Evolutionary conservation across 2,113 vertebrate genomes (phyloP), one percentile per base, ranked within the genome.

Genomic region (Apeltes quadracus): DNA sequence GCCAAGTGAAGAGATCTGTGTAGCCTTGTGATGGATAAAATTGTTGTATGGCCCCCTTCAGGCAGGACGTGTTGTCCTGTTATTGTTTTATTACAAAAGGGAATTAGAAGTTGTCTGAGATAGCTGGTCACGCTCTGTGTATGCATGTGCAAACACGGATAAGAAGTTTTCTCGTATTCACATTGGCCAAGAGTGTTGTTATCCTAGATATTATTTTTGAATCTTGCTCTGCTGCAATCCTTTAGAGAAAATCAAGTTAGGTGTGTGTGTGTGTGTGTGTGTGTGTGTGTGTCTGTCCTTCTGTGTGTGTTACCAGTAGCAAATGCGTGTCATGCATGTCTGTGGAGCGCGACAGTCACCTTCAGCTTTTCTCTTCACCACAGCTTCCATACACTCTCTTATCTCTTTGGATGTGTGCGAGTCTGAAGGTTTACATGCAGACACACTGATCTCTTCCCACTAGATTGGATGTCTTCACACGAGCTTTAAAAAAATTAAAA

Each of bases 121-220:
- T 53, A 65, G 54, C 39, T 66, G 68, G 80, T 64, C 63, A 81
- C 0, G 3, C n/a, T 75, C 44, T 48, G 48, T 81, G 44, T 72
- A n/a, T 61, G 62, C 75, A 59, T 64, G 78, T 57, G 57, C n/a
- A n/a, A n/a, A n/a, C 43, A 61, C 51, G 39, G 61, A 83, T 67
- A 25, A 44, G 2, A 72, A 51, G 13, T 48, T 78, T 41, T 43
- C 36, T 55, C 16, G 11, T 51, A 62, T 53, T 62, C 18, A 25
- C 23, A 94, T 94, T 91, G 93, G 88, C 91, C 89, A 78, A 89
- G 87, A 94, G 84, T 84, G 61, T 84, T 88, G 88, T 90, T 93
- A 78, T 94, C 88, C 89, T 57, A 57, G 68, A 55, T 86, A 94
- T 93, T 94, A 92, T 94, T 90, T 88, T 0, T 9, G 89, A 88